These are phyloP conservation scores for Zygothrica quintamaculata DNA, from an alignment of 2,888 invertebrate species.

Conservation along the genomic window DNA sequence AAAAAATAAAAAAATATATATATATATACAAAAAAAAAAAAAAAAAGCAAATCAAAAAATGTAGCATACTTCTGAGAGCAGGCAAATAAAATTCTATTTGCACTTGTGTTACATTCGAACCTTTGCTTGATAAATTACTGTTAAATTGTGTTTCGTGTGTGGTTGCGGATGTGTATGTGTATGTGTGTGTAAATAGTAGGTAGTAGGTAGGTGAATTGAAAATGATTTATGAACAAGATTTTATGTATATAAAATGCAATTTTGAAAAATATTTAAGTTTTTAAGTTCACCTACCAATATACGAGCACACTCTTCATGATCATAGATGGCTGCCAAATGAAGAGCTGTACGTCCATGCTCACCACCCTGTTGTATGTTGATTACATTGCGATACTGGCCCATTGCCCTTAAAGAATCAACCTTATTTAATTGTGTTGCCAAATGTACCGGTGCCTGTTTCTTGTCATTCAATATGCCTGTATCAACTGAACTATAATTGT, in stretches of 20 bases:
- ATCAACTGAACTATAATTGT: slow-evolving; percentile 87
- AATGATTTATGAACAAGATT: slow-evolving; percentile 64
- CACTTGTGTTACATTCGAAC: slow-evolving; percentile 45
- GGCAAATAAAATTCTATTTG: slow-evolving; percentile 38
- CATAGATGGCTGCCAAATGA: slow-evolving; percentile 93
- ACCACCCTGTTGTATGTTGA: slow-evolving; percentile 91
- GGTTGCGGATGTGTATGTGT: slow-evolving; percentile 7
- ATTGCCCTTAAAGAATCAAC: slow-evolving; percentile 89
- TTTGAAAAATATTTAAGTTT: too few species aligned
- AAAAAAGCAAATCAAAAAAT: slow-evolving; percentile 18
- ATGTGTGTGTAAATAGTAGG: slow-evolving; percentile 4
- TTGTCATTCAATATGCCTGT: slow-evolving; percentile 90
- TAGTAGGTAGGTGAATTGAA: slow-evolving; percentile 1
- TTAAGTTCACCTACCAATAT: slow-evolving; percentile 88
- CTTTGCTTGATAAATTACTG: slow-evolving; percentile 64
- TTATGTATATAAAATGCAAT: too few species aligned
- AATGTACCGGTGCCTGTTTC: slow-evolving; percentile 91
- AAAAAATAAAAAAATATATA: slow-evolving; percentile 27
- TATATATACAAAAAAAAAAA: slow-evolving; percentile 7
- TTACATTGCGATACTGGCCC: slow-evolving; percentile 88
- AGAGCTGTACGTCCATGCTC: slow-evolving; percentile 91
- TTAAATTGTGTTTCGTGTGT: slow-evolving; percentile 2
- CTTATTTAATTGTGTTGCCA: slow-evolving; percentile 92
- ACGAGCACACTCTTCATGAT: slow-evolving; percentile 92
- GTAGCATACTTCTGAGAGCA: slow-evolving; percentile 63